These are phyloP conservation scores for Aporophyla nigra DNA, from an alignment of 2,888 invertebrate genomes.

Conservation along the genomic window DNA sequence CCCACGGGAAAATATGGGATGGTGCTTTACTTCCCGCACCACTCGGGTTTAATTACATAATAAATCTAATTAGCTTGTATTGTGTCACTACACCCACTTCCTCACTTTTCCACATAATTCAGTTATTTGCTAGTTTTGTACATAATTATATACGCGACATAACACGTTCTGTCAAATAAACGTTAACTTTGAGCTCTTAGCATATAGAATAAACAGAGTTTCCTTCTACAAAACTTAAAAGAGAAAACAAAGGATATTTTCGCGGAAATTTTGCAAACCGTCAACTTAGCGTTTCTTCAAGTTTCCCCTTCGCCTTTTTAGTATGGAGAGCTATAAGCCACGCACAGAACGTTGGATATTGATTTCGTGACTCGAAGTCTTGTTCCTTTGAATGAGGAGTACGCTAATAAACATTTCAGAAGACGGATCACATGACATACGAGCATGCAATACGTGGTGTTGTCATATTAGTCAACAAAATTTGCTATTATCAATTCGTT, in stretches of 20 bases:
- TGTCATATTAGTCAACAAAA: conserved; percentile 2
- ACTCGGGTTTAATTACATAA: too few species aligned
- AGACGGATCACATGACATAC: conserved; percentile 21
- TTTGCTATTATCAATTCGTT: too few species aligned
- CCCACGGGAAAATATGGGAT: too few species aligned
- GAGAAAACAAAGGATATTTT: conserved; percentile 20
- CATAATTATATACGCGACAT: too few species aligned
- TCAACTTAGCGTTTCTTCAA: conserved; percentile 14
- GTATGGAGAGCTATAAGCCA: conserved; percentile 20
- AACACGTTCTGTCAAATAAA: too few species aligned
- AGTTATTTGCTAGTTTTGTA: too few species aligned
- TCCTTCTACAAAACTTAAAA: not conserved
- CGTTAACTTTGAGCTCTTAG: not conserved
- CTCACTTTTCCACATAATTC: too few species aligned
- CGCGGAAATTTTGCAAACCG: not conserved
- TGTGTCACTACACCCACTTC: too few species aligned
- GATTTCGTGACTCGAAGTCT: conserved; percentile 49
- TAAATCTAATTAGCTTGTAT: too few species aligned
- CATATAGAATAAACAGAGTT: not conserved
- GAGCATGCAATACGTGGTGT: conserved; percentile 9
- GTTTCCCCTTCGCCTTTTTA: conserved; percentile 20
- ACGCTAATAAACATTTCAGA: conserved; percentile 19
- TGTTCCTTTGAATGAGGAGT: conserved; percentile 37
- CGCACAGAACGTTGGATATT: conserved; percentile 45
- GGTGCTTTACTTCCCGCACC: too few species aligned